Percentiles rank a stretch among this genome's conserved stretches.
These are phyloP conservation scores for Etia nguti DNA, from an alignment of 2,113 vertebrate genomes.

Conservation along the genomic window DNA sequence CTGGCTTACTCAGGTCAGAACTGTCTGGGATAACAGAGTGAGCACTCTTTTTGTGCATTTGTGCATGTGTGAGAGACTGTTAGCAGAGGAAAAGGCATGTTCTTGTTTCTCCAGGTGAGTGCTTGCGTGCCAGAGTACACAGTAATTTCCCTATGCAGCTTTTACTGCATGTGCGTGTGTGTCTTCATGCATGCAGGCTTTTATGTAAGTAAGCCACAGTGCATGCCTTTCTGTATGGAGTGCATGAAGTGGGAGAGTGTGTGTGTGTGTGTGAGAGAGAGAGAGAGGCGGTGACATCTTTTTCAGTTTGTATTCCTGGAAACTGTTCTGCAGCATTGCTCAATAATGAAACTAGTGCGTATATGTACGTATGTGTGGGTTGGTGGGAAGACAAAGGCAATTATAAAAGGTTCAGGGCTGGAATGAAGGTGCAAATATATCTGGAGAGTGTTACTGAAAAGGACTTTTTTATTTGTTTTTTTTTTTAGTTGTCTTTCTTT, in stretches of 20 bases:
- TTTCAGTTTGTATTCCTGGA: slow-evolving; percentile 76
- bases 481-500: background rate
- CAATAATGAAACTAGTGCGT: slow-evolving; percentile 67
- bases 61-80: slow-evolving; percentile 17
- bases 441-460: background rate
- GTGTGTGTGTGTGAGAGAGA: background rate
- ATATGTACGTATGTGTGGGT: slow-evolving; percentile 24
- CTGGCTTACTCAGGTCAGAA: slow-evolving; percentile 64
- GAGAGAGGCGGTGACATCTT: slow-evolving; percentile 57
- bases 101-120: slow-evolving; percentile 56
- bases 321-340: slow-evolving; percentile 72
- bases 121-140: slow-evolving; percentile 57
- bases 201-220: slow-evolving; percentile 52
- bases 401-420: slow-evolving; percentile 48
- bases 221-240: slow-evolving; percentile 44
- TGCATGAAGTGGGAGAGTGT: slow-evolving; percentile 40
- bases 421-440: slow-evolving; percentile 27
- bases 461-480: background rate
- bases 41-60: slow-evolving; percentile 10
- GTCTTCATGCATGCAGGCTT: slow-evolving; percentile 28
- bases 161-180: background rate
- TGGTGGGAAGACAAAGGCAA: slow-evolving; percentile 15
- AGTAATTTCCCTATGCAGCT: slow-evolving; percentile 46
- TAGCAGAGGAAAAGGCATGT: slow-evolving; percentile 22
- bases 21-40: slow-evolving; percentile 43